phyloP scores from a whole-genome alignment of 1,140 invertebrate species.

The Drosophila melanogaster region DNA sequence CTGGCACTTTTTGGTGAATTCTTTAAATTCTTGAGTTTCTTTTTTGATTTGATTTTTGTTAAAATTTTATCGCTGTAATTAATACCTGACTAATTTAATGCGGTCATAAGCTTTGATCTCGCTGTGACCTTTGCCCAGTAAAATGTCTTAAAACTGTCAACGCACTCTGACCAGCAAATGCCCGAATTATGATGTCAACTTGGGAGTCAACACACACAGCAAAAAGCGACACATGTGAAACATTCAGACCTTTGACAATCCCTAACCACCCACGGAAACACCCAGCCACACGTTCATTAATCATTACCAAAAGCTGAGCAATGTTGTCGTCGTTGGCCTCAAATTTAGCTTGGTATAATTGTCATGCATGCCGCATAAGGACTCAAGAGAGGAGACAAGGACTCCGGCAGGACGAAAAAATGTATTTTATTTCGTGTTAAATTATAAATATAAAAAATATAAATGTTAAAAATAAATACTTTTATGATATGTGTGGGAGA shows the following conservation, averaged over 20 bases:
- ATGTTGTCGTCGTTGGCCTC: conserved; percentile 22
- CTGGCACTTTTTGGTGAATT: conserved; percentile 29
- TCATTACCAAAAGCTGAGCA: conserved; percentile 61
- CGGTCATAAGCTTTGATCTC: conserved; percentile 6
- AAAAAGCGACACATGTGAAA: conserved; percentile 13
- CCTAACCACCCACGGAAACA: conserved; percentile 5
- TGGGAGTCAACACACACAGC: conserved; percentile 54
- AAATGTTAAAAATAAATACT: too few relatives aligned
- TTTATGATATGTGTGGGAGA: conserved; percentile 27
- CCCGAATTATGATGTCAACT: conserved; percentile 77
- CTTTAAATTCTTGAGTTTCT: conserved; percentile 9
- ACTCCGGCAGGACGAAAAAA: conserved; percentile 31
- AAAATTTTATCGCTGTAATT: conserved; percentile 29
- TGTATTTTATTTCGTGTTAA: conserved; percentile 69
- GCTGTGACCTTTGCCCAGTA: conserved; percentile 17
- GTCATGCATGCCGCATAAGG: conserved; percentile 58
- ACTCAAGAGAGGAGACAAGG: conserved; percentile 25
- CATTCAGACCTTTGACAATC: background rate
- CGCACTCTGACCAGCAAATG: conserved; percentile 61
- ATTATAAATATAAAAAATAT: conserved; percentile 77
- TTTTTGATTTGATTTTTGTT: conserved; percentile 24
- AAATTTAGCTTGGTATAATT: conserved; percentile 67
- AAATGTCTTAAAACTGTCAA: conserved; percentile 49
- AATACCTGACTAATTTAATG: conserved; percentile 53
- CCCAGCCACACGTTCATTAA: conserved; percentile 62